Percentiles rank a stretch among this genome's conserved stretches.
Evolutionary conservation across 2,797 vertebrate genomes (phyloP).

Genomic region (Vireo griseus): DNA sequence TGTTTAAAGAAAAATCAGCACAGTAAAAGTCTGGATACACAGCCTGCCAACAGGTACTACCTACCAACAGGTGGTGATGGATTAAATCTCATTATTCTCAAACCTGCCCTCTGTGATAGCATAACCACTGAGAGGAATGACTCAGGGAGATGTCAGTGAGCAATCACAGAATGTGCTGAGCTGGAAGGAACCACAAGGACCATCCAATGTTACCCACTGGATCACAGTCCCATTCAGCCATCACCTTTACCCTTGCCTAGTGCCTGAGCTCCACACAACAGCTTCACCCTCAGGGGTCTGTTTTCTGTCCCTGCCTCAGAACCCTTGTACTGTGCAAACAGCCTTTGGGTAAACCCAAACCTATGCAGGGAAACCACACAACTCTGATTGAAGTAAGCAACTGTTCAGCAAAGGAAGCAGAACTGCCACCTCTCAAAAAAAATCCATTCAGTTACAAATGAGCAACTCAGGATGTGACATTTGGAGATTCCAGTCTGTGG

Average conservation of each 20-base stretch:
- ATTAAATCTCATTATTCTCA: neutral
- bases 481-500: neutral
- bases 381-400: fast-evolving
- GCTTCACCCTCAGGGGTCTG: neutral
- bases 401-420: neutral
- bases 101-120: neutral
- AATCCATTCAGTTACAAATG: neutral
- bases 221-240: neutral
- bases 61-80: neutral
- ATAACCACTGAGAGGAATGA: neutral
- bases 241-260: neutral
- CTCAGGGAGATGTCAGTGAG: neutral
- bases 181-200: neutral
- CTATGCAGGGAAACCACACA: neutral
- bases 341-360: neutral
- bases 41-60: neutral
- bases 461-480: neutral
- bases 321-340: neutral
- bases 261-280: neutral
- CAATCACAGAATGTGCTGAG: neutral
- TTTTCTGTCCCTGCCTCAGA: neutral
- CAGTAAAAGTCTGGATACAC: neutral
- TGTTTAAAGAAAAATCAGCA: conserved; percentile 1
- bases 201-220: neutral
- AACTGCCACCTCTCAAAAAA: neutral